Base-by-base conservation (phyloP, 1,140 invertebrate species). In the Drosophila grimshawi region DNA sequence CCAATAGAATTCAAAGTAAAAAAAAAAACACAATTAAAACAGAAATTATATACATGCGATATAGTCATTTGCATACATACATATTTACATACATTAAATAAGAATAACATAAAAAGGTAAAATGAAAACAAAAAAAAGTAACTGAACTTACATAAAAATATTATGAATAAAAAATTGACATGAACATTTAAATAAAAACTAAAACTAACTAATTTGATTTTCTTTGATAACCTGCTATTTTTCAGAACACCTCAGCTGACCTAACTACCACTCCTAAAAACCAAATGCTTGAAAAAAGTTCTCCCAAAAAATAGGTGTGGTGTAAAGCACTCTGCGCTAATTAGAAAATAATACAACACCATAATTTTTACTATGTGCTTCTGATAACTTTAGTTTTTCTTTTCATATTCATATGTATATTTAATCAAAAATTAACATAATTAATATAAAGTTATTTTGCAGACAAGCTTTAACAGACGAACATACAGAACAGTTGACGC, bases 101-200 rank as follows among this genome's bases (percentile, higher is more conserved):
- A 89, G 76, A 80, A 60, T 48, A 63, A 57, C 27, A 56, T 59
- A 45, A 65, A 78, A 48, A 19, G 19, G 43, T 35, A 69, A 35
- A 62, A 51, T 3, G 55, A 70, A 48, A 57, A 59, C 30, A 62
- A 67, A 59, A 79, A 59, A 35, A 73, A 72, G 45, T 71, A 86
- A 86, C 79, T 86, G 69, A 80, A 88, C 77, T 88, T 88, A 82
- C 81, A 88, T 76, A 82, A 70, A 88, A 73, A 78, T 86, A 86
- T 86, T 86, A 86, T 63, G 48, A 71, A 82, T 74, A 77, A 68
- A 77, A 74, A 74, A 59, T 74, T 74, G 70, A 77, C 59, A 86
- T 51, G 75, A 88, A 59, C 46, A 59, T 10, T 61, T 68, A 35
- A 61, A 82, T 69, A 61, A 69, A 75, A 74, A 80, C 61, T 45